These are phyloP conservation scores for Apodemia duryi DNA, from an alignment of 2,888 invertebrate species.

Conservation along the genomic window DNA sequence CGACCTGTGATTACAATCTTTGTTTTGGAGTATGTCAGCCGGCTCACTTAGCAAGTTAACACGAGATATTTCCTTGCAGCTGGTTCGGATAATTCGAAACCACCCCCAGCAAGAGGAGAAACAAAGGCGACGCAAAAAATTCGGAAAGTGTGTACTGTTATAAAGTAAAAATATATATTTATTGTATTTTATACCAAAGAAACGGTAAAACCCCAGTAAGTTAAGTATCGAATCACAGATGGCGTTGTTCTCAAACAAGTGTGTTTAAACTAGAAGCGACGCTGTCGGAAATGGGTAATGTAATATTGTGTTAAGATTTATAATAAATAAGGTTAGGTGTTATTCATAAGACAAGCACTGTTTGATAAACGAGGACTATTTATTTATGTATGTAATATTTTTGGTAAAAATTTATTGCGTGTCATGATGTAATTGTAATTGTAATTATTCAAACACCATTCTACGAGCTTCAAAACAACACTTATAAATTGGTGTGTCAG, in stretches of 20 bases:
- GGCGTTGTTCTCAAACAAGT: neutral
- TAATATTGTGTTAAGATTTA: neutral
- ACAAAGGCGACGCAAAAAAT: constrained; percentile 76
- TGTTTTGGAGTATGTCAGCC: too few species aligned
- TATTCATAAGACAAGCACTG: constrained; percentile 2
- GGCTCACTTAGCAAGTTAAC: too few species aligned
- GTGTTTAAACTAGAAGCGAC: neutral
- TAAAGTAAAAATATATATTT: constrained; percentile 34
- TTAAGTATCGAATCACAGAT: neutral
- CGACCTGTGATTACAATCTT: too few species aligned
- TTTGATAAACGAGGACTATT: neutral
- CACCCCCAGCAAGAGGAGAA: constrained; percentile 86
- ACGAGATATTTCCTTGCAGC: constrained; percentile 69
- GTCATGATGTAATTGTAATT: too few species aligned
- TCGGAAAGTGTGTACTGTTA: constrained; percentile 70
- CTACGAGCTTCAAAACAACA: too few species aligned
- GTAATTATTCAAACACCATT: too few species aligned
- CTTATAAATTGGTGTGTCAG: too few species aligned
- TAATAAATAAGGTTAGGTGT: neutral
- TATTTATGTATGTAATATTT: too few species aligned
- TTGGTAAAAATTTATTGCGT: too few species aligned
- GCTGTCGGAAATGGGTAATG: neutral
- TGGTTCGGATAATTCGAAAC: constrained; percentile 87
- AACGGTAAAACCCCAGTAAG: constrained; percentile 4
- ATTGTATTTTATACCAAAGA: constrained; percentile 12